Base-by-base conservation (phyloP, 2,888 invertebrate species). In the Drosophila atripex region DNA sequence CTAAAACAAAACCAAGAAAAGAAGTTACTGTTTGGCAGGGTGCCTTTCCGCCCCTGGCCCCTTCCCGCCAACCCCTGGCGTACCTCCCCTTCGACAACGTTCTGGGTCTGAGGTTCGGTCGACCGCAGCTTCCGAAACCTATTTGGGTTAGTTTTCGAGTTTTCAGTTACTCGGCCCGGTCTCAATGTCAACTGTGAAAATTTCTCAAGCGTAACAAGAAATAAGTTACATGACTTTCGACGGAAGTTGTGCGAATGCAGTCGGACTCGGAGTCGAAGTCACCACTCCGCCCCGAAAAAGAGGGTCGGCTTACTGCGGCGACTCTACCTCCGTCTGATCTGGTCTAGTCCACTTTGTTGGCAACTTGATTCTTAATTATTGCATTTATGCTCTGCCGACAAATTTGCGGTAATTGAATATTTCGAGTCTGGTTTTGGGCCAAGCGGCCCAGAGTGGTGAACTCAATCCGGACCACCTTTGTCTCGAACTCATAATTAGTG, bases 91-190 rank as follows among this genome's bases (percentile, higher is more conserved):
- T 1, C 32, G 54, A 28, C 43, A n/a, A 28, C n/a, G 18, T 14
- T 74, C 74, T 61, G 73, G 66, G 73, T 73, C 76, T 57, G 60
- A 53, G 63, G 59, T 23, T 64, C 53, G 70, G 70, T 70, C 86
- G 87, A 84, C 90, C 90, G 77, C 90, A 90, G 90, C 90, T 90
- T 90, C 90, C 90, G 90, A 90, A 90, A 90, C 90, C 90, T 88
- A 89, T 90, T 85, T 85, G 86, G 84, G 84, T 88, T 86, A 82
- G 77, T 82, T 85, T 73, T 66, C 49, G 73, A 73, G 82, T 80
- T 80, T 84, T 85, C 86, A 79, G 73, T 85, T 88, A 86, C 87
- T 84, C 85, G 76, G 65, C 64, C 63, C 86, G 60, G 88, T 88
- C 85, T 89, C 87, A 87, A 88, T 88, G 89, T 88, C 89, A 87